phyloP scores from a whole-genome alignment of 1,140 invertebrate species.

The Colletes latitarsis region DNA sequence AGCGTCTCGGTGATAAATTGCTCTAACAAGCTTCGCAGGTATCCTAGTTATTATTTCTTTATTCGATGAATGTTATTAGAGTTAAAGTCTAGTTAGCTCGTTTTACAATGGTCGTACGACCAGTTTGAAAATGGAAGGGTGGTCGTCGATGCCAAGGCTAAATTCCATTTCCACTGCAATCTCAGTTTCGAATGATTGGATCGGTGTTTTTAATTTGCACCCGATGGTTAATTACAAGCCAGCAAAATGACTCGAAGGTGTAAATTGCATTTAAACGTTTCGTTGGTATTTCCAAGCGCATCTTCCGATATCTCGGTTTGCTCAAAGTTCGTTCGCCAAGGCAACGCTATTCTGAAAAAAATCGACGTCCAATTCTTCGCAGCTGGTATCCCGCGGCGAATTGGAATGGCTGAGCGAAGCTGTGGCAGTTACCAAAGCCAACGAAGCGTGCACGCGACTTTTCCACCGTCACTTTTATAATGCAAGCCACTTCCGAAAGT shows the following conservation, averaged over 20 bases:
- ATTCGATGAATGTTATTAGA: constrained; percentile 41
- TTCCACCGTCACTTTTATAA: constrained; percentile 67
- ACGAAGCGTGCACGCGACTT: constrained; percentile 64
- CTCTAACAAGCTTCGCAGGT: not conserved
- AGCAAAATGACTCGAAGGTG: not conserved
- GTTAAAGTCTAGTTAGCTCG: constrained; percentile 6
- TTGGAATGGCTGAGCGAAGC: constrained; percentile 56
- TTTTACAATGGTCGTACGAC: constrained; percentile 27
- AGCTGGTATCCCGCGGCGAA: constrained; percentile 59
- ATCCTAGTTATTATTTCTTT: constrained; percentile 28
- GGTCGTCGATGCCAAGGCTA: constrained; percentile 50
- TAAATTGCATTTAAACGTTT: not conserved
- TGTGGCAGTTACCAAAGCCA: constrained; percentile 52
- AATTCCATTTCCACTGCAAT: constrained; percentile 45
- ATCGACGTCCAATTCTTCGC: constrained; percentile 32
- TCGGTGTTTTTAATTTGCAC: constrained; percentile 15
- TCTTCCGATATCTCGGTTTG: not conserved
- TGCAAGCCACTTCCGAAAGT: constrained; percentile 64
- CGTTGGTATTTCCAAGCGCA: not conserved
- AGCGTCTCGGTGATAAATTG: constrained; percentile 29
- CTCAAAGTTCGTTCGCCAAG: no score
- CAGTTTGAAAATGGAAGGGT: constrained; percentile 49
- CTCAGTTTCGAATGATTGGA: constrained; percentile 11
- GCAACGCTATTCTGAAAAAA: constrained; percentile 26
- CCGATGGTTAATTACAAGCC: not conserved